Evolutionary conservation across 2,113 vertebrate species (phyloP), one percentile per base, ranked within the genome.

Genomic region (Perca schrenkii): DNA sequence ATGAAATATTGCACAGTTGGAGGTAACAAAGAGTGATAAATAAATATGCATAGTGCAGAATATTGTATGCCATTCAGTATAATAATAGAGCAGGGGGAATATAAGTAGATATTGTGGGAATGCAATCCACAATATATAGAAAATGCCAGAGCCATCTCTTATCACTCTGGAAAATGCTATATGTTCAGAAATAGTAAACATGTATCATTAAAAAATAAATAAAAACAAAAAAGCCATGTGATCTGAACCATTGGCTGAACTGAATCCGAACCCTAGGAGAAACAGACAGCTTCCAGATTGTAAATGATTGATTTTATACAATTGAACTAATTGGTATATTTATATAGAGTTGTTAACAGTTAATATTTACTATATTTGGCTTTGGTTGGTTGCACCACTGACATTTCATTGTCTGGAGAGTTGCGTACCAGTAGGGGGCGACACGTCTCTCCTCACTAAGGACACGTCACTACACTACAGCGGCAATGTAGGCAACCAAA

Each of bases 401-500:
- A 49, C 3, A 8, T 28, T 0, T 19, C 10, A 4, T 1, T 56
- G 70, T 66, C 6, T 8, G 25, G 8, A 22, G 0, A 11, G 19
- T 22, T 71, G 50, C 71, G 0, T 6, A 43, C 85, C 91, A 83
- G 15, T 47, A 93, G 90, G 50, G 63, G 90, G 81, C 69, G 56
- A 80, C 64, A 67, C 2, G 8, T 4, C 36, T 75, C 76, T 6
- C 22, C 70, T 28, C 10, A 28, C 8, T 92, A 94, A 94, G 94
- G 95, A 96, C 95, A 96, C 95, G 95, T 96, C 95, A 96, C 92
- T 88, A 89, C 79, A 93, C 74, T 31, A 86, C 68, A 84, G 75
- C 80, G 74, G 78, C 85, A 84, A 64, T 36, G 60, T n/a, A 67
- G 31, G 47, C 53, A 65, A 54, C 19, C 5, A 43, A 14, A 8